These are phyloP conservation scores for Drosophila setifemur DNA, from an alignment of 1,140 invertebrate species.

Conservation along the genomic window DNA sequence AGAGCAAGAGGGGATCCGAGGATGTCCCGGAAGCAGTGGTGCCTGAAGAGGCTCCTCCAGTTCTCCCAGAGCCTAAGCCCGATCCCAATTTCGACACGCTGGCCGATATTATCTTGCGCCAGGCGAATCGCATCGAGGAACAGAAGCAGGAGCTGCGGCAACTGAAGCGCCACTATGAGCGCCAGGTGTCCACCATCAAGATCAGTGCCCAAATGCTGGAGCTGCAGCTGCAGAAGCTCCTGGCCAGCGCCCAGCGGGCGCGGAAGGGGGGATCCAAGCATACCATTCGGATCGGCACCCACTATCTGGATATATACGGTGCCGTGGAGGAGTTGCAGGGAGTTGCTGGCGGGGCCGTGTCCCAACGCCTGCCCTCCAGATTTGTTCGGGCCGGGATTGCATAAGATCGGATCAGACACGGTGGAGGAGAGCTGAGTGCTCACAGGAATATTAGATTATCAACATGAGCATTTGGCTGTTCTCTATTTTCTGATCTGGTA, in stretches of 20 bases:
- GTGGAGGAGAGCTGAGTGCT: too few relatives aligned
- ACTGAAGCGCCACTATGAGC: slow-evolving; percentile 22
- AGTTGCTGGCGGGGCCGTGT: too few relatives aligned
- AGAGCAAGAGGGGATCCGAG: background rate
- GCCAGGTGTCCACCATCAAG: slow-evolving; percentile 42
- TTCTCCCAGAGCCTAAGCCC: background rate
- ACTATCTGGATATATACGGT: slow-evolving; percentile 12
- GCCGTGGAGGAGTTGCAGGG: slow-evolving; percentile 16
- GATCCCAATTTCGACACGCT: background rate
- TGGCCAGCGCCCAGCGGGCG: background rate
- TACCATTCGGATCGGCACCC: background rate
- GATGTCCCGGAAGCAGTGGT: too few relatives aligned
- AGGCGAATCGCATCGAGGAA: slow-evolving; percentile 24
- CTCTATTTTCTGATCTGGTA: too few relatives aligned
- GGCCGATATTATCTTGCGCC: slow-evolving; percentile 14
- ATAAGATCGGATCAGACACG: too few relatives aligned
- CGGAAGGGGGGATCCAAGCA: background rate
- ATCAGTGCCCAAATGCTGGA: slow-evolving; percentile 25
- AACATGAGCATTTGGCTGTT: too few relatives aligned
- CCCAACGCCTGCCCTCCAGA: too few relatives aligned
- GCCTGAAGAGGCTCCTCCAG: too few relatives aligned
- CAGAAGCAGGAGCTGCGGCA: slow-evolving; percentile 3
- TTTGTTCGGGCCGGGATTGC: too few relatives aligned
- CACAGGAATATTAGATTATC: too few relatives aligned
- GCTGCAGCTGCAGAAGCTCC: slow-evolving; percentile 16